A percentile compares a stretch with the other conserved stretches of the same genome.
These are phyloP conservation scores for Ceratina japonica DNA, from an alignment of 1,140 invertebrate genomes.

Conservation along the genomic window DNA sequence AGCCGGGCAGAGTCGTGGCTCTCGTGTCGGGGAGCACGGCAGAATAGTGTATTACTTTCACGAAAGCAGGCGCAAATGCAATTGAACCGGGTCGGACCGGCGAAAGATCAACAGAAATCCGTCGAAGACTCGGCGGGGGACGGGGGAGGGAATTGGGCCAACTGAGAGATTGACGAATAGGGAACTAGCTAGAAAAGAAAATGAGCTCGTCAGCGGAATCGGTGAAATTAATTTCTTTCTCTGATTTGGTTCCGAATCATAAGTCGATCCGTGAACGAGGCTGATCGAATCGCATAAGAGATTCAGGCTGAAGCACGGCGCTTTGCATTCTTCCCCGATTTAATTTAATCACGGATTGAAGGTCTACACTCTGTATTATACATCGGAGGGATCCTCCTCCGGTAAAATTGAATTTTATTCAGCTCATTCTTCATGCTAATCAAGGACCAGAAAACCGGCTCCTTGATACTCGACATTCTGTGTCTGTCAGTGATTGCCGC, in stretches of 20 bases:
- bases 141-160: neutral
- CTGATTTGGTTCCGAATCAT: neutral
- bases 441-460: neutral
- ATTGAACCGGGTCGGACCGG: neutral
- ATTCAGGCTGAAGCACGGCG: neutral
- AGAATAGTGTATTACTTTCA: neutral
- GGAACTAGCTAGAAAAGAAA: neutral
- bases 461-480: neutral
- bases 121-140: neutral
- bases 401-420: slow-evolving; percentile 10
- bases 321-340: slow-evolving; percentile 8
- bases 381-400: neutral
- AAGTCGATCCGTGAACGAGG: neutral
- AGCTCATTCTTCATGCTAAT: neutral
- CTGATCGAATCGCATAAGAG: neutral
- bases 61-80: too few relatives aligned
- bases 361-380: neutral
- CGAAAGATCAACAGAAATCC: neutral
- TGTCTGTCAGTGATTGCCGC: too few relatives aligned
- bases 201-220: slow-evolving; percentile 14
- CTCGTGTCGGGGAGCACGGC: too few relatives aligned
- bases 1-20: neutral
- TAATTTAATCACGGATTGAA: slow-evolving; percentile 32
- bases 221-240: slow-evolving; percentile 14
- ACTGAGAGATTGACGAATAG: neutral